These are phyloP conservation scores for Miltochrista miniata DNA, from an alignment of 2,888 invertebrate genomes.

Conservation along the genomic window DNA sequence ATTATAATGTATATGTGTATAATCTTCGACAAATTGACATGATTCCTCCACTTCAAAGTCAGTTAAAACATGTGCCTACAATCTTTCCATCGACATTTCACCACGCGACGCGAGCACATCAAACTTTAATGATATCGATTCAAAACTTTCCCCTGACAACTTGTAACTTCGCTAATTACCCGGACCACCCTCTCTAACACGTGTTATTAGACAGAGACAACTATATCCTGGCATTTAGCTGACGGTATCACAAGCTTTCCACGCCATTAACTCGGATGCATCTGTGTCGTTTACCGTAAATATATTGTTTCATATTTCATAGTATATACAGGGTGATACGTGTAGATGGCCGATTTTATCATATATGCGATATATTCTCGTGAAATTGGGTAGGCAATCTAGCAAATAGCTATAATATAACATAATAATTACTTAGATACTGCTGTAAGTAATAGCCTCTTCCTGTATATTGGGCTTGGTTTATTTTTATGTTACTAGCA, in stretches of 20 bases:
- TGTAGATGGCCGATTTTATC: not conserved
- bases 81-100: slow-evolving; percentile 17
- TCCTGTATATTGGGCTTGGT: no score
- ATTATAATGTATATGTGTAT: no score
- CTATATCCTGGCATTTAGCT: slow-evolving; percentile 23
- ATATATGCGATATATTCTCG: not conserved
- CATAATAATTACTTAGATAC: no score
- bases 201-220: slow-evolving; percentile 22
- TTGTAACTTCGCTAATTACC: slow-evolving; percentile 53
- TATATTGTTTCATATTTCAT: slow-evolving; percentile 38
- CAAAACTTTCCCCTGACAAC: slow-evolving; percentile 47
- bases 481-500: no score
- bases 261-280: slow-evolving; percentile 56
- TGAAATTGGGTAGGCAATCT: not conserved
- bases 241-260: slow-evolving; percentile 60
- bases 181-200: slow-evolving; percentile 27
- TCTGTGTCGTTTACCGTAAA: slow-evolving; percentile 31
- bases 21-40: no score
- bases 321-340: not conserved
- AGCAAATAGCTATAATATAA: not conserved
- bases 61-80: slow-evolving; percentile 6
- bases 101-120: slow-evolving; percentile 38
- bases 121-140: slow-evolving; percentile 62
- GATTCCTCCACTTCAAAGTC: slow-evolving; percentile 3
- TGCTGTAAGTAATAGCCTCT: no score